phyloP scores from a whole-genome alignment of 2,888 invertebrate genomes.

The Nesidiocoris tenuis region DNA sequence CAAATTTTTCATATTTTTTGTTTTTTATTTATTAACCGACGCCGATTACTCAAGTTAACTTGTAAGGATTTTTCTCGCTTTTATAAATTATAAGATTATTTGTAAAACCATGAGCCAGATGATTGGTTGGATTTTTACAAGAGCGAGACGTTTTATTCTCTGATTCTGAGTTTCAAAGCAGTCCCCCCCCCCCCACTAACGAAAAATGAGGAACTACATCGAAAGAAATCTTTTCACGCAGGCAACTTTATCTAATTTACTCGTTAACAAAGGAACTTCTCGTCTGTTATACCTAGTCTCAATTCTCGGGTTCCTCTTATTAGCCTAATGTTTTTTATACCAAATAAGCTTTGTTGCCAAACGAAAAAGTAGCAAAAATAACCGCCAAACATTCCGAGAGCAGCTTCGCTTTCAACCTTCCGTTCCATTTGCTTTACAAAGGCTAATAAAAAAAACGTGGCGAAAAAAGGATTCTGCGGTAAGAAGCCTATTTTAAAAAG shows the following conservation, averaged over 20 bases:
- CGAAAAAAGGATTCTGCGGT: neutral
- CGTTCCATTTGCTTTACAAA: neutral
- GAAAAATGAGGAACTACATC: too few relatives aligned
- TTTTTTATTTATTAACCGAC: too few relatives aligned
- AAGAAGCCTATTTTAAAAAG: neutral
- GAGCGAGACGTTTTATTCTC: too few relatives aligned
- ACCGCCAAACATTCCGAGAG: neutral
- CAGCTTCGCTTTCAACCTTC: neutral
- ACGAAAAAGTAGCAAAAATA: neutral
- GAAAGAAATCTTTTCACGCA: too few relatives aligned
- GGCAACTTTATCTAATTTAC: neutral
- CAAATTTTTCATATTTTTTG: too few relatives aligned
- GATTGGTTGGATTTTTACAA: too few relatives aligned
- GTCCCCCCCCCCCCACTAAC: too few relatives aligned
- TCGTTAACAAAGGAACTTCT: neutral
- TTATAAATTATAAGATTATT: too few relatives aligned
- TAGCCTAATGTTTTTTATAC: neutral
- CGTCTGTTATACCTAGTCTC: neutral
- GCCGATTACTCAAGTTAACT: too few relatives aligned
- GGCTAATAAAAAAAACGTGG: neutral
- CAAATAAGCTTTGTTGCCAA: neutral
- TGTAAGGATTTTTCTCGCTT: too few relatives aligned
- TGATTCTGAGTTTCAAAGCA: too few relatives aligned
- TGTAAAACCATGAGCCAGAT: too few relatives aligned
- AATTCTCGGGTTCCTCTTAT: neutral